These are phyloP conservation scores for Halcyon smyrnensis DNA, from an alignment of 2,797 vertebrate genomes.

Conservation along the genomic window DNA sequence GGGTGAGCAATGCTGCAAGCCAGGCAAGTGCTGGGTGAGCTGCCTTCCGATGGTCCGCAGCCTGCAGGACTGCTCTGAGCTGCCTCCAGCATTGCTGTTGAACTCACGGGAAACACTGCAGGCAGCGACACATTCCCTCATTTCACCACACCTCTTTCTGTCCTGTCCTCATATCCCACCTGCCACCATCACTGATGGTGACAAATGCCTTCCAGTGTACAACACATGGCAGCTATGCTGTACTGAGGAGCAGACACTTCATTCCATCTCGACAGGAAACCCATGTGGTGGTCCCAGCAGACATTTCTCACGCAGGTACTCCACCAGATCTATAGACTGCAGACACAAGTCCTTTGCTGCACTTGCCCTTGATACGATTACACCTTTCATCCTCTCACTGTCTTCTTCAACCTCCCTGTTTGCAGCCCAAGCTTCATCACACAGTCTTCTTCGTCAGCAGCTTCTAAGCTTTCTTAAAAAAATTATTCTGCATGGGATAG, in stretches of 20 bases:
- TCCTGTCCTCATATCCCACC: background rate
- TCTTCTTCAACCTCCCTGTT: background rate
- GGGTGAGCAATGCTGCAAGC: background rate
- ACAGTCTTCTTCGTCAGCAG: background rate
- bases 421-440: background rate
- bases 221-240: background rate
- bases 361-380: background rate
- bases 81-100: background rate
- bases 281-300: background rate
- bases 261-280: background rate
- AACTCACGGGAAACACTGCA: background rate
- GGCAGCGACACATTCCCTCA: background rate
- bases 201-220: background rate
- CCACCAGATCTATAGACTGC: background rate
- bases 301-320: too few species aligned
- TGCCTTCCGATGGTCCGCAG: rapidly evolving
- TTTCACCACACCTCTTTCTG: background rate
- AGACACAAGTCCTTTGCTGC: background rate
- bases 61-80: background rate
- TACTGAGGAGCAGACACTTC: background rate
- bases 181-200: background rate
- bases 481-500: background rate
- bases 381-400: background rate
- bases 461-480: background rate
- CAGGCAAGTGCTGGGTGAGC: rapidly evolving